Conservation (phyloP, 2,888 invertebrate genomes). For the Campaea margaritaria region DNA sequence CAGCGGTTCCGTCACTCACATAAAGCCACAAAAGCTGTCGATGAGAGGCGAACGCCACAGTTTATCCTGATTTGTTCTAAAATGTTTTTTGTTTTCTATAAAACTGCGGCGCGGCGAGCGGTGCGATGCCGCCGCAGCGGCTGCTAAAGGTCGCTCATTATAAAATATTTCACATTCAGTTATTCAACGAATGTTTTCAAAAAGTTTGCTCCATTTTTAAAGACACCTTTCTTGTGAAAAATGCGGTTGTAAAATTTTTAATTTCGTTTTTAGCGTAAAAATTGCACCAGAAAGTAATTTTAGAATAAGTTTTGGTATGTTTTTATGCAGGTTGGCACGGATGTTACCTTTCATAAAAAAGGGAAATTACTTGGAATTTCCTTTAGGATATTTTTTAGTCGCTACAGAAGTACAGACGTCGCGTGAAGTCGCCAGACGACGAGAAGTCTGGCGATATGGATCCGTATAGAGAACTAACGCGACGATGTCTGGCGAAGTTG, state of each 20-base stretch:
- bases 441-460: too few species aligned
- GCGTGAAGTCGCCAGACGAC: too few species aligned
- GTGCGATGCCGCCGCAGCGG: constrained; percentile 8
- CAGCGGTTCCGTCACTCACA: too few species aligned
- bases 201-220: constrained; percentile 21
- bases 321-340: constrained; percentile 10
- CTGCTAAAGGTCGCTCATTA: constrained; percentile 24
- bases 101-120: not conserved
- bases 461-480: not conserved
- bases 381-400: too few species aligned
- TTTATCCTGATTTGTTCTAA: constrained; percentile 3
- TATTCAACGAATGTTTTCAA: constrained; percentile 23
- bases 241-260: constrained; percentile 20
- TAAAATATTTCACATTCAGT: constrained; percentile 26
- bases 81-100: constrained; percentile 8
- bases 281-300: constrained; percentile 8
- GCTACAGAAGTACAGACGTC: too few species aligned
- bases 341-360: not conserved
- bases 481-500: not conserved
- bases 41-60: not conserved
- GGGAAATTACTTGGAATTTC: too few species aligned
- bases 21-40: too few species aligned
- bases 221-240: constrained; percentile 24
- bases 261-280: constrained; percentile 12
- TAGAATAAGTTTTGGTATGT: constrained; percentile 9